Conservation (phyloP, 2,888 invertebrate species). For the Altica lythri region DNA sequence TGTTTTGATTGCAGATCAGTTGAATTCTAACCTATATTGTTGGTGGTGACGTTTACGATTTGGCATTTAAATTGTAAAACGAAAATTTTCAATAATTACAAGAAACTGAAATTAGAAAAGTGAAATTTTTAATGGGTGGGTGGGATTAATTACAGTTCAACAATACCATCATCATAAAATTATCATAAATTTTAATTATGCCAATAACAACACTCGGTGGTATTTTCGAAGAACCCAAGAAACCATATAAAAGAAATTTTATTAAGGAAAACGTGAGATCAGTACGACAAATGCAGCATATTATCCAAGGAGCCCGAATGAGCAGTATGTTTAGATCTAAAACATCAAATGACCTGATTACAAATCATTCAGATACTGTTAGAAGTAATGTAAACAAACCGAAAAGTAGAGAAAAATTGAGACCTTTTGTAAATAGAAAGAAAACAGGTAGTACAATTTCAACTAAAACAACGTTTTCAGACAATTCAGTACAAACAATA, state of each 20-base stretch:
- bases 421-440: neutral
- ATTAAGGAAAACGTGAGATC: slow-evolving; percentile 19
- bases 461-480: slow-evolving; percentile 2
- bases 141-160: neutral
- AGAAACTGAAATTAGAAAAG: too few species aligned
- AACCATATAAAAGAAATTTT: slow-evolving; percentile 16
- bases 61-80: neutral
- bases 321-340: slow-evolving; percentile 2
- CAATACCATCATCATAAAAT: too few species aligned
- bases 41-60: too few species aligned
- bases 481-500: slow-evolving; percentile 18
- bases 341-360: slow-evolving; percentile 10
- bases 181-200: slow-evolving; percentile 3
- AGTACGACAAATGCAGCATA: slow-evolving; percentile 6
- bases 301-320: slow-evolving; percentile 6
- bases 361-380: neutral
- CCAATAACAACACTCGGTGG: slow-evolving; percentile 21
- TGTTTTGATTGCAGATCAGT: too few species aligned
- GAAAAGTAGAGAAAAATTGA: neutral
- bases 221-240: slow-evolving; percentile 16
- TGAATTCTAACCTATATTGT: too few species aligned
- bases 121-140: neutral
- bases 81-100: too few species aligned
- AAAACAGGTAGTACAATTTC: neutral
- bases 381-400: neutral